Base-by-base conservation (phyloP, 2,888 invertebrate species). In the Anodontia alba region DNA sequence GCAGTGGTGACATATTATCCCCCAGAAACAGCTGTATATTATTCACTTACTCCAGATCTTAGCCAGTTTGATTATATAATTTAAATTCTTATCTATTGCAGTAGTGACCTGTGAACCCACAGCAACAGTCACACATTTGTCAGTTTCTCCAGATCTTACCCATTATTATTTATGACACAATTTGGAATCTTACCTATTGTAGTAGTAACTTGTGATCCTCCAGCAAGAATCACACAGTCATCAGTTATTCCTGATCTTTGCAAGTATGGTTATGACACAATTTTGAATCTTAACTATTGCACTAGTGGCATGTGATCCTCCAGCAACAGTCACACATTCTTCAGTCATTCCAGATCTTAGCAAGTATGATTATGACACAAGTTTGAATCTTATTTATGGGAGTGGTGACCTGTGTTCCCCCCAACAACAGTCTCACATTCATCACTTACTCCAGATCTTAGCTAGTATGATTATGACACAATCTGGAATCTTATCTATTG, bases 201-300 rank as follows among this genome's bases (percentile, higher is more conserved):
- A 84, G 84, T 81, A 66, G 69, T 80, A n/a, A 71, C 54, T 0
- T 84, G 84, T 69, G 67, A 57, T 23, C 66, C 67, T 17, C 84
- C 81, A 33, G 43, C 66, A 5, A n/a, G 43, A 12, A 73, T 73
- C 2, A 26, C 29, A 20, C 49, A 73, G 36, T 62, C 67, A 10
- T 62, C 76, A 17, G 68, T 69, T 43, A 15, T 3, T 3, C 78
- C 73, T 0, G 57, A 54, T 5, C 46, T 66, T 26, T 10, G 51
- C 15, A 31, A 49, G 12, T 68, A 81, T 46, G 66, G 76, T n/a
- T 78, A 78, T 36, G 43, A 54, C 29, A 38, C 42, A 12, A 67
- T 42, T 5, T n/a, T n/a, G n/a, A n/a, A n/a, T n/a, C n/a, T n/a
- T n/a, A n/a, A n/a, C n/a, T 38, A 20, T 80, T 78, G 20, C 57